Evolutionary conservation across 2,888 invertebrate species (phyloP), one percentile per base, ranked within the genome.

Genomic region (Sussaba pulchella): DNA sequence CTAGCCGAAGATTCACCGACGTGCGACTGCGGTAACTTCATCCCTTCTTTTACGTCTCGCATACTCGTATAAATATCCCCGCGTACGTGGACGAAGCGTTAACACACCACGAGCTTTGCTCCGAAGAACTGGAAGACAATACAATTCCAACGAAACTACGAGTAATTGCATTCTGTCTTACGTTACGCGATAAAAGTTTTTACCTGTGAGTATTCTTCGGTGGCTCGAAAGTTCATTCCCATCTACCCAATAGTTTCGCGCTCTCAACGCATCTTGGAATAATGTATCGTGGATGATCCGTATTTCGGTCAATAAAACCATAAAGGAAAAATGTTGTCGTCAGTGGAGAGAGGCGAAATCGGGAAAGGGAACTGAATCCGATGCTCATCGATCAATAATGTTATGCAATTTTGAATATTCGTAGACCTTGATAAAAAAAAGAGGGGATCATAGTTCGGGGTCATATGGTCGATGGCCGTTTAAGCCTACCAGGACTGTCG

Each of bases 1-100:
- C 57, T 72, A 69, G 78, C 73, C 63, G 66, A 69, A 71, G 78
- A 83, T 81, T 79, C 74, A 81, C 75, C 76, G 70, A 81, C 70
- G 78, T 76, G 71, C 64, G 47, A 71, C 26, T 36, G 71, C 70
- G 50, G 72, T 75, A 82, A 77, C 78, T 75, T 77, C 74, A 75
- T 82, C 69, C 69, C 59, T 54, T 41, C 71, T 70, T 61, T 75
- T 31, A 14, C 17, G 9, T 57, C 57, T 36, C 31, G 39, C 69
- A 69, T 67, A 52, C 67, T 66, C 57, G 64, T 71, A 41, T 43
- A 43, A 52, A 54, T 21, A 70, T 63, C 61, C 64, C 39, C 67
- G 12, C 57, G n/a, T 63, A 52, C 36, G 26, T 43, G 67, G 24
- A 52, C 61, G 67, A 31, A 17, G 57, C 57, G 14, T 9, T 36